A percentile compares a stretch with the other conserved stretches of the same genome.
These are phyloP conservation scores for Pontoporia blainvillei DNA, from an alignment of 2,113 vertebrate species.

Conservation along the genomic window DNA sequence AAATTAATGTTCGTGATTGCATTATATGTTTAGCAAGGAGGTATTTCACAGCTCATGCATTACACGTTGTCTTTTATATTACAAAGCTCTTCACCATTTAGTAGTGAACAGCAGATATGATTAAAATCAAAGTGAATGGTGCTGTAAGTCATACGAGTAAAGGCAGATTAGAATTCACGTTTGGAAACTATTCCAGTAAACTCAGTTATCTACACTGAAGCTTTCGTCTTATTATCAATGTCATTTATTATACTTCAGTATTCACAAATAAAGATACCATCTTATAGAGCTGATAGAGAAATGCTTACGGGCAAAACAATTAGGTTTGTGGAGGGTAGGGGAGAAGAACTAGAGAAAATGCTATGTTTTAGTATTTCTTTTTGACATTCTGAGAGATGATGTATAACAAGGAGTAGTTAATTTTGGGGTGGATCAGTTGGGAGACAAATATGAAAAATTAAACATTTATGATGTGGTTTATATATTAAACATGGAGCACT, in stretches of 20 bases:
- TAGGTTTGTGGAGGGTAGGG: neutral
- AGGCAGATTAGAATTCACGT: neutral
- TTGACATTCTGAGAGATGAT: neutral
- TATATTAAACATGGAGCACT: neutral
- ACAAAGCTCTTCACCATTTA: neutral
- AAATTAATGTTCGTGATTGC: neutral
- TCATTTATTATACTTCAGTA: neutral
- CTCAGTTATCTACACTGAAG: neutral
- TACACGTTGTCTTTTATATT: neutral
- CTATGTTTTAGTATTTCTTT: neutral
- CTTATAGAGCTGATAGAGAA: neutral
- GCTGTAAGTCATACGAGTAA: neutral
- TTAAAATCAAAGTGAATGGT: neutral
- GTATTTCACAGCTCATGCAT: conserved; percentile 10
- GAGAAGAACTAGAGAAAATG: neutral
- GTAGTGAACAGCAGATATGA: neutral
- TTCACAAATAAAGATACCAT: neutral
- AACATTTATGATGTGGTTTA: neutral
- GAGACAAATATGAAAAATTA: neutral
- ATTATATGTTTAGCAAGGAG: neutral
- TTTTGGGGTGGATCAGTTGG: neutral
- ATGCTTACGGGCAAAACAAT: neutral
- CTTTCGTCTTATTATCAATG: neutral
- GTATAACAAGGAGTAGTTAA: neutral
- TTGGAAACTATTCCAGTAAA: neutral